Conservation (phyloP, 92 coral and sea anemone genomes). For the Palythoa grandiflora region DNA sequence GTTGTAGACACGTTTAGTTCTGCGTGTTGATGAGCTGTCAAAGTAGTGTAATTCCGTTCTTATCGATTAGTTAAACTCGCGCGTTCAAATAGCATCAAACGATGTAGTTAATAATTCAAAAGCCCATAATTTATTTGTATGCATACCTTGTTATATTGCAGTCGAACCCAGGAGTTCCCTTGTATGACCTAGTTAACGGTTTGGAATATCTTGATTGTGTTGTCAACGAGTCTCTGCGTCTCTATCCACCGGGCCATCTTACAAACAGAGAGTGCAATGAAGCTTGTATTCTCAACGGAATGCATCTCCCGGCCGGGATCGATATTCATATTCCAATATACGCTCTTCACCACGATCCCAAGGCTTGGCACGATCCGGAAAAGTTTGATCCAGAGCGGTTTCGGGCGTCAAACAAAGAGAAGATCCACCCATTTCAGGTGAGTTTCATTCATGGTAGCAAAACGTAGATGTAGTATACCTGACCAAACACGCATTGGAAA, state of each 20-base stretch:
- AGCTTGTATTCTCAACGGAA: neutral
- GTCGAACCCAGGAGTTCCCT: neutral
- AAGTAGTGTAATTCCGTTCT: too few relatives aligned
- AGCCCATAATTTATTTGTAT: too few relatives aligned
- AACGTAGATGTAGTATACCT: too few relatives aligned
- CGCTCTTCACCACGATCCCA: conserved; percentile 18
- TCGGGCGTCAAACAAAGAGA: neutral
- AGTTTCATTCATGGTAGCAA: neutral
- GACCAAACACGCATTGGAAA: too few relatives aligned
- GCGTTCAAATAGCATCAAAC: neutral
- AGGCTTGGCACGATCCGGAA: neutral
- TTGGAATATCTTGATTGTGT: neutral
- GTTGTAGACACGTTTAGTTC: too few relatives aligned
- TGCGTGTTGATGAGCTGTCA: too few relatives aligned
- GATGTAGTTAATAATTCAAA: neutral
- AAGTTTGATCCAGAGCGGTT: conserved; percentile 17
- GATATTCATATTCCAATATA: neutral
- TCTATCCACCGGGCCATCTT: neutral
- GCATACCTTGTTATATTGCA: neutral
- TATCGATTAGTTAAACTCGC: too few relatives aligned
- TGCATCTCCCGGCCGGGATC: neutral
- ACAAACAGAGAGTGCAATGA: neutral
- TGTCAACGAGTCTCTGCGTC: neutral
- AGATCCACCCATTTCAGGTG: neutral
- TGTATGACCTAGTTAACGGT: neutral